Percentiles rank a stretch among this genome's conserved stretches.
These are phyloP conservation scores for Trichonephila clavata DNA, from an alignment of 1,140 invertebrate genomes.

Conservation along the genomic window DNA sequence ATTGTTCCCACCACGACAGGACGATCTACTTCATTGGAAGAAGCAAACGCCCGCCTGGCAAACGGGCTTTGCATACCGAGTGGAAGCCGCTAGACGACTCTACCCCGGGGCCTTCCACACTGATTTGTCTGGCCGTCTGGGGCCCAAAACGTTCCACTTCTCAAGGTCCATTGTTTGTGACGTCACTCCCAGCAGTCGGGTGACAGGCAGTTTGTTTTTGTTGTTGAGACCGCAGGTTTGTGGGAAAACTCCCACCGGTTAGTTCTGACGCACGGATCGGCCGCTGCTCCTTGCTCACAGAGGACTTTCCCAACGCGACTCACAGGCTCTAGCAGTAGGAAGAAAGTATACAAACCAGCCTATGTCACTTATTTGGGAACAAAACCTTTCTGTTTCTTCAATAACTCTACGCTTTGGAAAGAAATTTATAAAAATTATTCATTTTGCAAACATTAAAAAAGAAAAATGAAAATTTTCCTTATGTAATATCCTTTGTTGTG, in stretches of 20 bases:
- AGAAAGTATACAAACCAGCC: too few species aligned
- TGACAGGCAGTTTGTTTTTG: not conserved
- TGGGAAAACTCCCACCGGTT: constrained; percentile 13
- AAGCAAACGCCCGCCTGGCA: not conserved
- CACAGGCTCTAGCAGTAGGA: too few species aligned
- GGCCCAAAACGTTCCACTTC: not conserved
- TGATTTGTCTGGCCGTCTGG: not conserved
- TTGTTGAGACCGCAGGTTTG: not conserved
- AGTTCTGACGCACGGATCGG: not conserved
- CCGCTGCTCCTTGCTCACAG: not conserved
- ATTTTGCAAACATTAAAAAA: too few species aligned
- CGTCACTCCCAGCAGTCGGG: not conserved
- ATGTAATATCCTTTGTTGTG: too few species aligned
- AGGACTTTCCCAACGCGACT: not conserved
- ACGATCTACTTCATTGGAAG: too few species aligned
- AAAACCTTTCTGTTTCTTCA: too few species aligned
- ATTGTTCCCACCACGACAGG: not conserved
- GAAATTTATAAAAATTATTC: too few species aligned
- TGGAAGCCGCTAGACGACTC: constrained; percentile 29
- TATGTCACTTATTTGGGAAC: too few species aligned
- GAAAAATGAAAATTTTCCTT: too few species aligned
- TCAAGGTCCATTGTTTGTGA: constrained; percentile 19
- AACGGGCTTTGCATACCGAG: not conserved
- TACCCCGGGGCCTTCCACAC: not conserved
- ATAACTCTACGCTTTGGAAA: too few species aligned